A percentile compares a stretch with the other conserved stretches of the same genome.
phyloP scores from a whole-genome alignment of 2,888 invertebrate species.

The Odiellus spinosus region DNA sequence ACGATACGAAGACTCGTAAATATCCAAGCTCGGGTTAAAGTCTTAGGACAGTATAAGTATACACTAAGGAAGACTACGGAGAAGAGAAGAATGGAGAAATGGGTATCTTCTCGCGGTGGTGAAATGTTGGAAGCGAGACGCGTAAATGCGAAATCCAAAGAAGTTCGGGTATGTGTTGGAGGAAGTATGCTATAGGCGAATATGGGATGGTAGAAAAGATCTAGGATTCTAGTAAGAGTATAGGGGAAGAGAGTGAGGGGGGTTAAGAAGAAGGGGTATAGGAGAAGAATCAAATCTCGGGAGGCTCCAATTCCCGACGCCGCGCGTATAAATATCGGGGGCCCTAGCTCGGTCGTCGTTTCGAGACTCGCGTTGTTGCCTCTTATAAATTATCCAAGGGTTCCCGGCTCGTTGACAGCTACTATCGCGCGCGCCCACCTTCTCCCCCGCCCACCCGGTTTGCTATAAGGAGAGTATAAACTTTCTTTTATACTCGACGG shows the following conservation, averaged over 20 bases:
- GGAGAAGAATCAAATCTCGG: neutral
- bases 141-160: neutral
- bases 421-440: constrained; percentile 9
- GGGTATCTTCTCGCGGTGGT: constrained; percentile 5
- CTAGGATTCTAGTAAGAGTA: too few relatives aligned
- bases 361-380: constrained; percentile 7
- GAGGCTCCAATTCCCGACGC: neutral
- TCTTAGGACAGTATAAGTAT: neutral
- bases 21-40: neutral
- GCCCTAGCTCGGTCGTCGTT: neutral
- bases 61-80: neutral
- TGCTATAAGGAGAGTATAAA: neutral
- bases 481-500: too few relatives aligned
- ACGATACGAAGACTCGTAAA: too few relatives aligned
- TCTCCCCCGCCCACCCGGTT: constrained; percentile 14
- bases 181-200: too few relatives aligned
- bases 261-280: neutral
- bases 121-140: constrained; percentile 5
- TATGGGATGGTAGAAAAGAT: too few relatives aligned
- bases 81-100: constrained; percentile 3
- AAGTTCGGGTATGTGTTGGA: too few relatives aligned
- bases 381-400: constrained; percentile 18
- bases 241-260: neutral
- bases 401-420: constrained; percentile 11
- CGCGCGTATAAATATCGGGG: neutral